Evolutionary conservation across 1,140 invertebrate species (phyloP), one percentile per base, ranked within the genome.

Genomic region (Panagrolaimus sp.): DNA sequence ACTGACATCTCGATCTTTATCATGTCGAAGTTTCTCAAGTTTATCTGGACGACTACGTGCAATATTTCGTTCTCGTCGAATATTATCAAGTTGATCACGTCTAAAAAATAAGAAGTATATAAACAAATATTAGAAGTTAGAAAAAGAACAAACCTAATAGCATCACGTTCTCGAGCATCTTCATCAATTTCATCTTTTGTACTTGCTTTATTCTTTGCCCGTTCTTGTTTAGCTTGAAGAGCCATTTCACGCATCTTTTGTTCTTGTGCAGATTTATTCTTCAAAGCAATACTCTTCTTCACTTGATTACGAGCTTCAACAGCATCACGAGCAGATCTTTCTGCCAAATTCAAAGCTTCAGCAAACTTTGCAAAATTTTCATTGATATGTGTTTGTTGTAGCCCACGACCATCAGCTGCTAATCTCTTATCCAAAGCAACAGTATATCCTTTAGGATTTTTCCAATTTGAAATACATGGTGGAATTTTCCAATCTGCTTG

Each of bases 401-500:
- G 85, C 10, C 96, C 96, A 62, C 96, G 87, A 0, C 96, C 96
- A 86, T 99, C 96, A 14, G 96, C 95, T 1, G 96, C 96, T 74
- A 99, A 85, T 77, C 96, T 89, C 86, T 99, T 99, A 84, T 98
- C 96, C 70, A 99, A 85, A 0, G 96, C 96, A 81, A 99, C 96
- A 0, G 96, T 98, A 85, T 97, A 98, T 81, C 93, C 85, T 93
- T 97, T 87, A 2, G 94, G 91, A 84, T 99, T 99, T 85, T 99
- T 99, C 96, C 96, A 99, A 82, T 99, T 98, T 14, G 93, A 96
- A 73, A 99, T 96, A 82, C 96, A 98, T 0, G 96, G 96, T 17
- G 96, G 96, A 77, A 99, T 97, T 86, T 98, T 98, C 96, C 96
- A 99, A 84, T 99, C 95, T 73, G 96, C 91, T 83, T 99, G 96